Evolutionary conservation across 2,888 invertebrate genomes (phyloP).

Genomic region (Metopia argyrocephala): DNA sequence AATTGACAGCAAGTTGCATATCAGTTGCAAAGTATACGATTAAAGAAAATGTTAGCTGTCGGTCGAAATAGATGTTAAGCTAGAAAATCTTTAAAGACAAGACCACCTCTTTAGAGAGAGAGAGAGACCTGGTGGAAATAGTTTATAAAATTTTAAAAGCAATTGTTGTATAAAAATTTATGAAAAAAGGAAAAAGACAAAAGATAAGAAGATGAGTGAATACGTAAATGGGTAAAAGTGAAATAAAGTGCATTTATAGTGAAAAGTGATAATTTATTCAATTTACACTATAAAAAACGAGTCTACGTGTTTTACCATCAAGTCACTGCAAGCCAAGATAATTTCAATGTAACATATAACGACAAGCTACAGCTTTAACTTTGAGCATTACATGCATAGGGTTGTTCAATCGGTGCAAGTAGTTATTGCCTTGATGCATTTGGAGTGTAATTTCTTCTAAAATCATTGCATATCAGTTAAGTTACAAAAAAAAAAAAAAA

Average conservation of each 20-base stretch:
- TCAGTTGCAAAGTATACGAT: slow-evolving; percentile 3
- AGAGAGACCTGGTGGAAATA: neutral
- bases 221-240: slow-evolving; percentile 48
- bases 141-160: neutral
- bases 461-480: no score
- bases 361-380: slow-evolving; percentile 16
- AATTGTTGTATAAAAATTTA: neutral
- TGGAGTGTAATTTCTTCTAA: no score
- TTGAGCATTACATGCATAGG: no score
- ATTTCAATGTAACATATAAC: slow-evolving; percentile 25
- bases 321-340: slow-evolving; percentile 3
- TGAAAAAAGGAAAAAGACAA: neutral
- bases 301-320: slow-evolving; percentile 38
- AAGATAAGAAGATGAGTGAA: slow-evolving; percentile 13
- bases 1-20: slow-evolving; percentile 34
- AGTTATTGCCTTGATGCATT: no score
- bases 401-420: no score
- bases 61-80: slow-evolving; percentile 43
- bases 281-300: slow-evolving; percentile 39
- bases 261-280: slow-evolving; percentile 57
- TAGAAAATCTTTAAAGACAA: neutral
- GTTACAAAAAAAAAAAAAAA: no score
- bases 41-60: slow-evolving; percentile 22
- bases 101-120: neutral
- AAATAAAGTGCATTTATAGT: slow-evolving; percentile 58